These are phyloP conservation scores for Pseudochromis fuscus DNA, from an alignment of 2,797 vertebrate genomes.

Conservation along the genomic window DNA sequence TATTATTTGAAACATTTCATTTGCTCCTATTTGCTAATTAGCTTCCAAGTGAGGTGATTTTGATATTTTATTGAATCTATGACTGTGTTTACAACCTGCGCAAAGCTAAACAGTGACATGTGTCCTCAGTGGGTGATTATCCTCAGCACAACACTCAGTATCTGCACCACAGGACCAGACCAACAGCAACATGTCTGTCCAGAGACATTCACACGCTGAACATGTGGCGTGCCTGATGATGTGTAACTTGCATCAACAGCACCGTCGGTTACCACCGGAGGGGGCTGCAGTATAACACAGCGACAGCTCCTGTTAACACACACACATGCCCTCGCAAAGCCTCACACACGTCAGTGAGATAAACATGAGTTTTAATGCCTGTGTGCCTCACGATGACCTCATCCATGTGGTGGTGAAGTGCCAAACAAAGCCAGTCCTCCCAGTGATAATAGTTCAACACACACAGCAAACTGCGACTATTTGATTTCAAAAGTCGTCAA, in stretches of 20 bases:
- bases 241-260: conserved; percentile 26
- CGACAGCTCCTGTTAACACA: conserved; percentile 33
- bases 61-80: too few relatives aligned
- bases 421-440: conserved; percentile 50
- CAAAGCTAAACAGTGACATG: too few relatives aligned
- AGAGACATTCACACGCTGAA: too few relatives aligned
- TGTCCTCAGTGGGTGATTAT: too few relatives aligned
- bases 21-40: too few relatives aligned
- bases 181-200: too few relatives aligned
- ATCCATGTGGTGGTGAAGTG: conserved; percentile 39
- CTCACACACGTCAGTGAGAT: conserved; percentile 48
- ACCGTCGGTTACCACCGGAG: conserved; percentile 67
- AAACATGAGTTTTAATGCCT: conserved; percentile 49
- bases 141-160: too few relatives aligned
- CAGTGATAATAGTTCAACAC: conserved; percentile 23
- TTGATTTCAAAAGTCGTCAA: conserved; percentile 53
- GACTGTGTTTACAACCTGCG: too few relatives aligned
- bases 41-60: too few relatives aligned
- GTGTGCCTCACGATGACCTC: conserved; percentile 57
- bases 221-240: conserved; percentile 20
- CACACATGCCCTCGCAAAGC: conserved; percentile 15
- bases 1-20: too few relatives aligned
- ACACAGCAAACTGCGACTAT: conserved; percentile 33
- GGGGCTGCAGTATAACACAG: conserved; percentile 73
- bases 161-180: too few relatives aligned